A percentile compares a stretch with the other conserved stretches of the same genome.
phyloP scores from a whole-genome alignment of 2,888 invertebrate genomes.

The Agrochola litura region DNA sequence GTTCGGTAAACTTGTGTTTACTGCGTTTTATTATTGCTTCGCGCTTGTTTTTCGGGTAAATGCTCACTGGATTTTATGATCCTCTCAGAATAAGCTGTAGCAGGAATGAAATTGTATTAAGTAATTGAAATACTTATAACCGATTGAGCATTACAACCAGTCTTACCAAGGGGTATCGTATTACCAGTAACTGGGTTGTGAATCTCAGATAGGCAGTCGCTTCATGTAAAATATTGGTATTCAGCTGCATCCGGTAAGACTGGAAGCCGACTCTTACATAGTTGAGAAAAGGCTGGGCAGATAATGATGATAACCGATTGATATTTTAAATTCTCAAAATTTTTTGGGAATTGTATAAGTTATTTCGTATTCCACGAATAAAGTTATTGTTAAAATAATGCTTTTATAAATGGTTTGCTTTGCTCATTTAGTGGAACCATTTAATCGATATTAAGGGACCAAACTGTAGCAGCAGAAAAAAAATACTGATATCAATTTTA shows the following conservation, averaged over 20 bases:
- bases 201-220: too few species aligned
- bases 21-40: conserved; percentile 61
- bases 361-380: neutral
- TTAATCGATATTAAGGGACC: neutral
- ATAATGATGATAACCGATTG: neutral
- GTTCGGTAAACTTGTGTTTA: conserved; percentile 62
- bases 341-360: neutral
- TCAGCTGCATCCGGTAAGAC: too few species aligned
- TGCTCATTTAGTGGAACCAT: neutral
- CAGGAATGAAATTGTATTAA: conserved; percentile 13
- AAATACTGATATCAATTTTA: neutral
- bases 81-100: conserved; percentile 31
- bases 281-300: too few species aligned
- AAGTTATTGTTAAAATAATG: neutral
- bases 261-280: too few species aligned
- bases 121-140: conserved; percentile 36
- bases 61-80: conserved; percentile 47
- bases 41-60: conserved; percentile 56
- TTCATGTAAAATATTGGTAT: too few species aligned
- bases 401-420: neutral
- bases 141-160: neutral
- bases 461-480: neutral
- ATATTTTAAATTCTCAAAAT: neutral
- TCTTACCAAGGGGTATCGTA: too few species aligned
- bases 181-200: too few species aligned